phyloP scores from a whole-genome alignment of 2,888 invertebrate species.

The Lordiphosa fenestrarum region DNA sequence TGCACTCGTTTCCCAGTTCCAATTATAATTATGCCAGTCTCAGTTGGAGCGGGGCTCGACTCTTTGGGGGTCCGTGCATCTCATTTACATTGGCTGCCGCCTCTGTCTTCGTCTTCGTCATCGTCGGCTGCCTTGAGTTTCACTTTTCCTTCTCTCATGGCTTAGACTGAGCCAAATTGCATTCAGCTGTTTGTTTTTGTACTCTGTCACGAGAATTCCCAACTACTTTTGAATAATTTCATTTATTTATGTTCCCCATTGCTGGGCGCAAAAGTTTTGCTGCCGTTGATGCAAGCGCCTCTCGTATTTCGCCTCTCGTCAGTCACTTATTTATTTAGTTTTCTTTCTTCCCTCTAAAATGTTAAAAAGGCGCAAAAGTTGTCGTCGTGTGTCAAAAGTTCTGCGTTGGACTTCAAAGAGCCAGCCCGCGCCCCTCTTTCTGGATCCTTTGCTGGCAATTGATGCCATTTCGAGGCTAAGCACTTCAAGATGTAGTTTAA shows the following conservation, averaged over 20 bases:
- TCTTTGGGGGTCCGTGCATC: constrained; percentile 50
- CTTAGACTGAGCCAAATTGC: constrained; percentile 57
- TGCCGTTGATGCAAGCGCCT: constrained; percentile 21
- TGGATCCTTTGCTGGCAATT: constrained; percentile 31
- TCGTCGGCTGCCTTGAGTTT: constrained; percentile 42
- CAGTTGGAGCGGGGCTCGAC: constrained; percentile 27
- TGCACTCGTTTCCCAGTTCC: constrained; percentile 28
- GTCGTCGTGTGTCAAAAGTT: constrained; percentile 51
- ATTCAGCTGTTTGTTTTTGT: constrained; percentile 62
- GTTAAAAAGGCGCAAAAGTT: constrained; percentile 38
- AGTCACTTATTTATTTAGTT: constrained; percentile 65
- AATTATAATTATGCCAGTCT: constrained; percentile 45
- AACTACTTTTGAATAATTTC: constrained; percentile 63
- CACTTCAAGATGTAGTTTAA: constrained; percentile 42
- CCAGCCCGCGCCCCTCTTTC: background rate
- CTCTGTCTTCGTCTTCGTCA: constrained; percentile 23
- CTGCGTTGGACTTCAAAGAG: constrained; percentile 16
- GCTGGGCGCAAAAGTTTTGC: constrained; percentile 47
- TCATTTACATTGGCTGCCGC: constrained; percentile 46
- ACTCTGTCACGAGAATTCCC: constrained; percentile 63
- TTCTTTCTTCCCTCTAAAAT: constrained; percentile 29
- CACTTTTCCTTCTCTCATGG: constrained; percentile 50
- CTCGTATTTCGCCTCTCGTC: constrained; percentile 28
- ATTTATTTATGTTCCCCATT: constrained; percentile 63
- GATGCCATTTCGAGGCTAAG: constrained; percentile 23